phyloP scores from a whole-genome alignment of 2,113 vertebrate genomes.

The Dascyllus trimaculatus region DNA sequence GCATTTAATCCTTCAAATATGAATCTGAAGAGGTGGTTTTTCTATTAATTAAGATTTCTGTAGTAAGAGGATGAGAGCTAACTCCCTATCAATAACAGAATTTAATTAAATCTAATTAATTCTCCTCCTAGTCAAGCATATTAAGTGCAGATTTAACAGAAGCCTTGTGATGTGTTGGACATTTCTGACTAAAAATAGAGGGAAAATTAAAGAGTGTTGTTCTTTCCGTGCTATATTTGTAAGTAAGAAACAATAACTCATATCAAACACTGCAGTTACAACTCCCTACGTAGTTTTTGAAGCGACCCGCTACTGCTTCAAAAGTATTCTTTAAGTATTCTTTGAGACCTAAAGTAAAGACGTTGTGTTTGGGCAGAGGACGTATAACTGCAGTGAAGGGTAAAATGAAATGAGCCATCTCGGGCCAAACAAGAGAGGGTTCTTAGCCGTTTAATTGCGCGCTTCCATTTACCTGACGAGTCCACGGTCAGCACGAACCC shows the following conservation, averaged over 20 bases:
- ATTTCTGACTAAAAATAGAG: too few species aligned
- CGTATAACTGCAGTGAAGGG: conserved; percentile 12
- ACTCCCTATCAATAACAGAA: conserved; percentile 12
- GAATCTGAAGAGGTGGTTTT: neutral
- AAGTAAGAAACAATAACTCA: neutral
- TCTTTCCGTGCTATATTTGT: too few species aligned
- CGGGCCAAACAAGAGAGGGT: conserved; percentile 30
- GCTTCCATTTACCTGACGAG: conserved; percentile 39
- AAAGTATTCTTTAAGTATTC: conserved; percentile 19
- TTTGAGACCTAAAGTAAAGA: conserved; percentile 6
- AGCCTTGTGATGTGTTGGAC: neutral
- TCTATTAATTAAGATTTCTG: conserved; percentile 13
- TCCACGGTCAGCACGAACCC: conserved; percentile 29
- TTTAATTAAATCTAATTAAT: conserved; percentile 14
- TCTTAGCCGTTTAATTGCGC: conserved; percentile 39
- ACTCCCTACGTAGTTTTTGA: neutral
- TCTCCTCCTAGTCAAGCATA: neutral
- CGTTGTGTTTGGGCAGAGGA: conserved; percentile 17
- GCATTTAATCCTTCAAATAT: conserved; percentile 21
- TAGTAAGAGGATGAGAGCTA: neutral
- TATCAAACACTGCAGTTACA: neutral
- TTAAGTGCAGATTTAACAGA: conserved; percentile 17
- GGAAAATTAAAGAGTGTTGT: neutral
- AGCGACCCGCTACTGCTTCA: conserved; percentile 11
- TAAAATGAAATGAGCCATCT: conserved; percentile 37